Evolutionary conservation across 2,113 vertebrate species (phyloP), one percentile per base, ranked within the genome.

Genomic region (Myotis yumanensis): DNA sequence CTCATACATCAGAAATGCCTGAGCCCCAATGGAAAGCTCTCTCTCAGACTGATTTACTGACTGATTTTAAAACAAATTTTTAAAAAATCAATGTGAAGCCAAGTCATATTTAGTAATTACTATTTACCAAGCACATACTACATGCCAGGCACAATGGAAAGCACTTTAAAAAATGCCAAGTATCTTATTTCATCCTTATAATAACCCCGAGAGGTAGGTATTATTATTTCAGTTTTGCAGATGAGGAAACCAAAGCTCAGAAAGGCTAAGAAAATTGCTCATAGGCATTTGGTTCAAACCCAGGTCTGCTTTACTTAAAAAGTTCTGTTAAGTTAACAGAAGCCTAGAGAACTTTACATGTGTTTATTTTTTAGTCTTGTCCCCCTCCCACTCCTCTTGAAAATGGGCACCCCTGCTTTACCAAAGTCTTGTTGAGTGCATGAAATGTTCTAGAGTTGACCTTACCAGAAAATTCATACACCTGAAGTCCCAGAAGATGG

Each of bases 161-260:
- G 62, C 52, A 88, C 89, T 92, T 95, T 77, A 20, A 9, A 95
- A 93, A 90, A 69, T 85, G 48, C 1, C 12, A 9, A 48, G 14
- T 92, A 54, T 97, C 89, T 86, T 87, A 72, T 93, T 96, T 95
- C 52, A 72, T 87, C 68, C 81, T 92, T 76, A 7, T 62, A 68
- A 59, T 95, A 73, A 73, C 23, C 4, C 72, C 18, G 4, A 28
- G 11, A 25, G 40, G 35, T 30, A 20, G 43, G 16, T 76, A 69
- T 86, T 68, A 81, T 83, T 66, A 85, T 93, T 87, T 69, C 51
- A 9, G 22, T 82, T 85, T 93, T 94, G 43, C 6, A 52, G 73
- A 82, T 37, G 11, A 97, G 62, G 93, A 96, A 93, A 95, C 20
- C 12, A 68, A 73, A 90, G 40, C 73, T 75, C n/a, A 81, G 77